Percentiles rank a stretch among this genome's conserved stretches.
Evolutionary conservation across 2,113 vertebrate species (phyloP).

Genomic region (Lepisosteus osseus): DNA sequence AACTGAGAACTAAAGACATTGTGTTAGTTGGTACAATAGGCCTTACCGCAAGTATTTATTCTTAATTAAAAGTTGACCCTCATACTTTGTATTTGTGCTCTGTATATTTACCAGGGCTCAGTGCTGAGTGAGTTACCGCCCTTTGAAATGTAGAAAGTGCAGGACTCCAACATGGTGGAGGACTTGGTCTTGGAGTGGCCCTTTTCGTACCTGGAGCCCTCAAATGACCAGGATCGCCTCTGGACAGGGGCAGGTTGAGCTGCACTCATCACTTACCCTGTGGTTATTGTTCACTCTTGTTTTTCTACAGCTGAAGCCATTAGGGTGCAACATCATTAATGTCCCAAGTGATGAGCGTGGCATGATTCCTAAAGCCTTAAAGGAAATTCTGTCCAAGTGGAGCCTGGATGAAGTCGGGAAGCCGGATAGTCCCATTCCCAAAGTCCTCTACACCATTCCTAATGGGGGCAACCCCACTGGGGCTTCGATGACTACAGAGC

Average conservation of each 20-base stretch:
- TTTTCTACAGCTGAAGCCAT: conserved; percentile 73
- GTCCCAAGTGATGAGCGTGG: conserved; percentile 82
- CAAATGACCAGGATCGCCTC: no score
- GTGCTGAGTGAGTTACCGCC: no score
- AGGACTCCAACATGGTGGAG: no score
- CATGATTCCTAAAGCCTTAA: conserved; percentile 79
- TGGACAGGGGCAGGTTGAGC: not conserved
- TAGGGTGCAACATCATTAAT: conserved; percentile 84
- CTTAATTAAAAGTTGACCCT: no score
- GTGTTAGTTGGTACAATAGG: no score
- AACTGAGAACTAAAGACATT: no score
- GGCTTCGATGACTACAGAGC: conserved; percentile 73
- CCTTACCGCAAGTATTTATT: no score
- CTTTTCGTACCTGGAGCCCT: no score
- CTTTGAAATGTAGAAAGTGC: no score
- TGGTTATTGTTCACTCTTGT: not conserved
- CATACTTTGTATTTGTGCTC: no score
- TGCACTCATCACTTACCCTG: not conserved
- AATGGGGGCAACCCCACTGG: conserved; percentile 93
- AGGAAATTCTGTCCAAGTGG: conserved; percentile 78
- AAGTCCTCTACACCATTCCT: conserved; percentile 87
- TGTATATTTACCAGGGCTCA: no score
- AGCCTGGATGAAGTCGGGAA: conserved; percentile 68
- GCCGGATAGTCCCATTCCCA: conserved; percentile 59
- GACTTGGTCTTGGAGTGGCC: no score